These are phyloP conservation scores for Zelostemma sp. DNA, from an alignment of 1,140 invertebrate genomes.

Conservation along the genomic window DNA sequence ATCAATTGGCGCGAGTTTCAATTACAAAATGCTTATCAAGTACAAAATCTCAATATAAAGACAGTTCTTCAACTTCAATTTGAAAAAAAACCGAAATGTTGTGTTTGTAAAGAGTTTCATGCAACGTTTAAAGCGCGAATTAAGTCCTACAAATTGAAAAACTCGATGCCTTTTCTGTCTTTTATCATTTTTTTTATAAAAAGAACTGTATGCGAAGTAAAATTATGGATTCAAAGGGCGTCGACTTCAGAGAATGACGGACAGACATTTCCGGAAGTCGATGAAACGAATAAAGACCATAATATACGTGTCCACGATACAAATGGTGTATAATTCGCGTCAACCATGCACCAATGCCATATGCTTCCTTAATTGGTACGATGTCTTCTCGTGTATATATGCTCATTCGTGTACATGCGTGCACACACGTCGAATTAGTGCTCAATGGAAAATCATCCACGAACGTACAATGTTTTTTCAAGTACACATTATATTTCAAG, in stretches of 20 bases:
- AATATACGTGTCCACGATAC: constrained; percentile 51
- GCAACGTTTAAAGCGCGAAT: too few relatives aligned
- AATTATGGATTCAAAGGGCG: constrained; percentile 50
- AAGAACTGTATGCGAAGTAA: constrained; percentile 29
- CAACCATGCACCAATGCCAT: constrained; percentile 45
- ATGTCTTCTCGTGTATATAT: constrained; percentile 38
- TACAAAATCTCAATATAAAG: too few relatives aligned
- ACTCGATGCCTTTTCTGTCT: too few relatives aligned
- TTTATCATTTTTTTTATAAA: constrained; percentile 13
- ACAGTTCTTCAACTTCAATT: too few relatives aligned
- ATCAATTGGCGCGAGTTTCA: too few relatives aligned
- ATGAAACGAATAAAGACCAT: constrained; percentile 53
- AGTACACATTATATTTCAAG: too few relatives aligned
- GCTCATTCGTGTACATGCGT: constrained; percentile 22
- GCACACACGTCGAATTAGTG: too few relatives aligned
- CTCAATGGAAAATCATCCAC: constrained; percentile 42
- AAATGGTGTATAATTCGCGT: constrained; percentile 50
- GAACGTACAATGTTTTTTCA: too few relatives aligned
- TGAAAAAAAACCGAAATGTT: too few relatives aligned
- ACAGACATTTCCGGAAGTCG: constrained; percentile 51
- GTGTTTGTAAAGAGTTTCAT: too few relatives aligned
- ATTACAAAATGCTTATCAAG: too few relatives aligned
- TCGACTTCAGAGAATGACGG: constrained; percentile 50
- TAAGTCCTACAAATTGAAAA: too few relatives aligned
- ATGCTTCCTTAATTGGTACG: constrained; percentile 48